These are phyloP conservation scores for Cerastis rubricosa DNA, from an alignment of 2,888 invertebrate species.

Conservation along the genomic window DNA sequence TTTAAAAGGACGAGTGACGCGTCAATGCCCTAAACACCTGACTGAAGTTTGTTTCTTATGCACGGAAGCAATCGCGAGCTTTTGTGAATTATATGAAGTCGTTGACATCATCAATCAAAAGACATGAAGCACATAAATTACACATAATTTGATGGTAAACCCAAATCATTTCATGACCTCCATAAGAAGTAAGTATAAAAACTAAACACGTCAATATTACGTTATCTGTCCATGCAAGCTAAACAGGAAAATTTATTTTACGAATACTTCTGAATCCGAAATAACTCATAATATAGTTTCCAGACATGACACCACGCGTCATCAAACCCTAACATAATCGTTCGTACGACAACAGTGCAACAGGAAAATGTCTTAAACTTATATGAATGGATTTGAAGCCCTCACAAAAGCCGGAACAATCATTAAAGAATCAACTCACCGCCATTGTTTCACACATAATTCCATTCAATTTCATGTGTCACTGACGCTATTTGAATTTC, in stretches of 20 bases:
- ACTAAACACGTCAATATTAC: not conserved
- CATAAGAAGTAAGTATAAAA: not conserved
- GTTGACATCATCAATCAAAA: constrained; percentile 22
- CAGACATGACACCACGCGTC: constrained; percentile 20
- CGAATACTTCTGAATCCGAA: not conserved
- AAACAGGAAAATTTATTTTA: constrained; percentile 9
- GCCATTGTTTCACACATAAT: constrained; percentile 75
- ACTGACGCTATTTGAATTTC: constrained; percentile 82
- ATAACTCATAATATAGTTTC: constrained; percentile 16
- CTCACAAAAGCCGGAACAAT: constrained; percentile 69
- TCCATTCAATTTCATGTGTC: constrained; percentile 83
- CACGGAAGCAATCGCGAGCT: constrained; percentile 7
- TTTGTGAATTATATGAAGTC: constrained; percentile 14
- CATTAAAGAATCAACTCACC: constrained; percentile 53
- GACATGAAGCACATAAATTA: not conserved
- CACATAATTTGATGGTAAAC: constrained; percentile 4
- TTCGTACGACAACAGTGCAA: constrained; percentile 57
- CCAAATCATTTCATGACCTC: constrained; percentile 1
- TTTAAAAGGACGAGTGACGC: constrained; percentile 39
- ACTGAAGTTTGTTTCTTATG: constrained; percentile 19
- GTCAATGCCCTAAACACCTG: constrained; percentile 47
- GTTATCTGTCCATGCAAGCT: not conserved
- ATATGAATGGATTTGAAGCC: constrained; percentile 56
- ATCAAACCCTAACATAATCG: constrained; percentile 29
- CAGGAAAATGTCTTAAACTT: constrained; percentile 68